phyloP scores from a whole-genome alignment of 2,888 invertebrate species.

The Patella caerulea region DNA sequence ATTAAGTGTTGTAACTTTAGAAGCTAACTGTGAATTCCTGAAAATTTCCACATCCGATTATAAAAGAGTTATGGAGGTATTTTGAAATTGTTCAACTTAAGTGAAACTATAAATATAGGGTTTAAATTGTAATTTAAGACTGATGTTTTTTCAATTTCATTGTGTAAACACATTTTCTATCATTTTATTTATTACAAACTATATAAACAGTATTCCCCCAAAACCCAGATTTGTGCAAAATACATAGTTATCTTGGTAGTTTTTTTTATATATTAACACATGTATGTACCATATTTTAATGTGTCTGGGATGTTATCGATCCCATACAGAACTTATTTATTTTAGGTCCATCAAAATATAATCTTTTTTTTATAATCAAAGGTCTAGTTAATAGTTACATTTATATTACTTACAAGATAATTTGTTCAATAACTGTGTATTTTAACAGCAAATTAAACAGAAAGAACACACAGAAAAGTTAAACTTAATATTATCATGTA shows the following conservation, averaged over 20 bases:
- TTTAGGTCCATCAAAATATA: no score
- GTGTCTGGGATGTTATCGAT: slow-evolving; percentile 2
- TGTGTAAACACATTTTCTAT: no score
- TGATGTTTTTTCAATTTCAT: no score
- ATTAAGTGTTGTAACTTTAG: slow-evolving; percentile 59
- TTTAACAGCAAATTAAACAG: slow-evolving; percentile 65
- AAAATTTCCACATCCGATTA: slow-evolving; percentile 66
- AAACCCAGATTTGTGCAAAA: no score
- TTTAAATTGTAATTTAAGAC: no score
- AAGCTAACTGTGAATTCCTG: slow-evolving; percentile 66
- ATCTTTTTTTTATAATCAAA: no score
- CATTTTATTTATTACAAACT: no score
- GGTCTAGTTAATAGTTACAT: background rate
- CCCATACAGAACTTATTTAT: background rate
- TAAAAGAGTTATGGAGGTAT: slow-evolving; percentile 63
- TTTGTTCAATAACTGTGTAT: background rate
- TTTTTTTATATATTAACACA: no score
- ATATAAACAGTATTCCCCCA: no score
- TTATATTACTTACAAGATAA: background rate
- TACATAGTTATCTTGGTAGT: no score
- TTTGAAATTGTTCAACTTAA: no score
- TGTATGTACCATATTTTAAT: background rate
- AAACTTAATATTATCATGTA: slow-evolving; percentile 65
- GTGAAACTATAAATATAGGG: no score
- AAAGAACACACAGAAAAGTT: slow-evolving; percentile 67